Conservation (phyloP, 2,113 vertebrate species). For the Scolopax mira region DNA sequence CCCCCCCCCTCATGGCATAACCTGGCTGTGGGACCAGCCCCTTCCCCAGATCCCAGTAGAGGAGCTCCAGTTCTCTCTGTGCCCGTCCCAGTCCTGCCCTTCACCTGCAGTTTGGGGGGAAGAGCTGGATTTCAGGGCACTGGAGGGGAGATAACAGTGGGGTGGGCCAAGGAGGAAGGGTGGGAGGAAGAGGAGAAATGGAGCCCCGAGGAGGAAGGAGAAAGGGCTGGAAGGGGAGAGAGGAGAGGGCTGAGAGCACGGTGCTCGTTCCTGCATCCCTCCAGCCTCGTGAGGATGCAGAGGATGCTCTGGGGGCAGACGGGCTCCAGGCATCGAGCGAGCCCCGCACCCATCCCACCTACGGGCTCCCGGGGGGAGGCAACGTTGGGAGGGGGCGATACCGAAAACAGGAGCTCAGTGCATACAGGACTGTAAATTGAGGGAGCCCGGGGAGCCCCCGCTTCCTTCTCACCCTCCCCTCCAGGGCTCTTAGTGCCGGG, state of each 20-base stretch:
- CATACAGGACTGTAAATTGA: background rate
- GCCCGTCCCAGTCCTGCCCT: background rate
- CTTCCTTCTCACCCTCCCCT: background rate
- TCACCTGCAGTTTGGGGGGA: background rate
- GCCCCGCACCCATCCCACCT: background rate
- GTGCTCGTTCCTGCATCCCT: fast-evolving
- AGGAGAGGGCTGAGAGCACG: background rate
- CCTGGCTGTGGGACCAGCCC: background rate
- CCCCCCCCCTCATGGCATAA: fast-evolving
- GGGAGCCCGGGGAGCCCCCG: background rate
- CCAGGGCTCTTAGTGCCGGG: background rate
- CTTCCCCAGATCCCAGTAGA: background rate
- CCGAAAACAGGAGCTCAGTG: constrained; percentile 43
- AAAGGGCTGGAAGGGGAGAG: background rate
- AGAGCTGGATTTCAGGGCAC: background rate
- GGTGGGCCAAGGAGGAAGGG: background rate
- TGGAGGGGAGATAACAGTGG: background rate
- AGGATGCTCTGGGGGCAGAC: fast-evolving
- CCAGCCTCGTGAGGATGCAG: background rate
- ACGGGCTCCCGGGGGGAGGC: background rate
- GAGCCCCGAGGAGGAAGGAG: background rate
- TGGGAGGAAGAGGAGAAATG: background rate
- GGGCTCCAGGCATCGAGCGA: fast-evolving
- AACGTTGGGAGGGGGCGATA: background rate
- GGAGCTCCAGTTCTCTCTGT: background rate